Evolutionary conservation across 2,888 invertebrate genomes (phyloP), one percentile per base, ranked within the genome.

Genomic region (Anodontia alba): DNA sequence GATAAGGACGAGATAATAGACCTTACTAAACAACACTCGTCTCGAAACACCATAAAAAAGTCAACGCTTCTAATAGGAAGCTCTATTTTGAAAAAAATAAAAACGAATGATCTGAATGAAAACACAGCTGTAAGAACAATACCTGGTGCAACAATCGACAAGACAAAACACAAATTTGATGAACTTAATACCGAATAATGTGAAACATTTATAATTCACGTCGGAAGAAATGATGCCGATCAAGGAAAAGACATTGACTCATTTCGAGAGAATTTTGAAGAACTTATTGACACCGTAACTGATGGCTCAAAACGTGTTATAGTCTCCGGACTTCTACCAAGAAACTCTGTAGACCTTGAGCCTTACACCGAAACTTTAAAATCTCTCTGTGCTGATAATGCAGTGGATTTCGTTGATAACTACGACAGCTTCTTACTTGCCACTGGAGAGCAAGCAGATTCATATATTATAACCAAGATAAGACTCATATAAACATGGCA

Each of bases 361-460:
- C 57, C 57, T 8, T 57, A 29, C 15, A 57, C 10, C 15, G 57
- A 57, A 57, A 26, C 29, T n/a, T 15, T 57, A 3, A 57, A 57
- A 57, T 57, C 57, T 1, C 29, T 57, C 5, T 57, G 57, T 57
- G 57, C 57, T 57, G 57, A 57, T 15, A 57, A 57, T 26, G 29
- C 29, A 26, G 57, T 57, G 57, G 57, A 57, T 23, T 26, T 57
- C 15, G 23, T 57, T 57, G 57, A 57, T 17, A 57, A 57, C 26
- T 57, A 57, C 57, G 29, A 57, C 29, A 57, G 57, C 57, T 57
- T 57, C 15, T 26, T 57, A 7, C 57, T 57, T 57, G 57, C 57
- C 23, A 26, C 23, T 12, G 57, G 57, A n/a, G 26, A 57, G 15
- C 12, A 23, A 7, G 26, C 26, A 7, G 57, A 57, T 26, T 26